These are phyloP conservation scores for Eudyptes chrysolophus DNA, from an alignment of 2,113 vertebrate species.

Conservation along the genomic window DNA sequence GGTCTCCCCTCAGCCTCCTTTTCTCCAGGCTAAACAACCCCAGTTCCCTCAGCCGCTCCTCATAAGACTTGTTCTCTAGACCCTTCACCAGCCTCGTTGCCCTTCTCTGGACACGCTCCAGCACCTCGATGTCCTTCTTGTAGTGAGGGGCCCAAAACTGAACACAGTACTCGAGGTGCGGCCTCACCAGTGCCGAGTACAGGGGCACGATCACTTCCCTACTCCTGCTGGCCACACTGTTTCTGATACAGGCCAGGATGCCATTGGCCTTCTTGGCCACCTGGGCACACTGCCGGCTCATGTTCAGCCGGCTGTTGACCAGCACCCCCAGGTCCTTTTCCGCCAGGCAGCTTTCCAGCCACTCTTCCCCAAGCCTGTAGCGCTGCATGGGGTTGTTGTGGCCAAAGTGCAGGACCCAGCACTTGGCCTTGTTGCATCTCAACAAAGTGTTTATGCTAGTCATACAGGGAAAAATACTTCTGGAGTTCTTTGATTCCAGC, in stretches of 20 bases:
- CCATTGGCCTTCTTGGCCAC: background rate
- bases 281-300: background rate
- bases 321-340: background rate
- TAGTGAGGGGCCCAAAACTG: background rate
- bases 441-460: background rate
- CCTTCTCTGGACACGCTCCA: rapidly evolving
- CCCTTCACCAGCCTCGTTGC: background rate
- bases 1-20: background rate
- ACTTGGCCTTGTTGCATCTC: background rate
- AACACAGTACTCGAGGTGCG: rapidly evolving
- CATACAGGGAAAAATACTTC: background rate
- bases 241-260: background rate
- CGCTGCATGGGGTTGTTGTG: rapidly evolving
- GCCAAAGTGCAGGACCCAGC: rapidly evolving
- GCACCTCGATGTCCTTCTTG: background rate
- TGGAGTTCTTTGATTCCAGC: background rate
- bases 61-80: background rate
- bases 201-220: rapidly evolving
- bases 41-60: rapidly evolving
- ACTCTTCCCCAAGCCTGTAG: background rate
- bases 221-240: background rate
- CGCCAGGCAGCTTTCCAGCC: background rate
- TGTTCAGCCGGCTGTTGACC: rapidly evolving
- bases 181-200: background rate
- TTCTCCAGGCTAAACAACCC: background rate